Evolutionary conservation across 2,888 invertebrate genomes (phyloP).

Genomic region (Scaptomyza caliginosa): DNA sequence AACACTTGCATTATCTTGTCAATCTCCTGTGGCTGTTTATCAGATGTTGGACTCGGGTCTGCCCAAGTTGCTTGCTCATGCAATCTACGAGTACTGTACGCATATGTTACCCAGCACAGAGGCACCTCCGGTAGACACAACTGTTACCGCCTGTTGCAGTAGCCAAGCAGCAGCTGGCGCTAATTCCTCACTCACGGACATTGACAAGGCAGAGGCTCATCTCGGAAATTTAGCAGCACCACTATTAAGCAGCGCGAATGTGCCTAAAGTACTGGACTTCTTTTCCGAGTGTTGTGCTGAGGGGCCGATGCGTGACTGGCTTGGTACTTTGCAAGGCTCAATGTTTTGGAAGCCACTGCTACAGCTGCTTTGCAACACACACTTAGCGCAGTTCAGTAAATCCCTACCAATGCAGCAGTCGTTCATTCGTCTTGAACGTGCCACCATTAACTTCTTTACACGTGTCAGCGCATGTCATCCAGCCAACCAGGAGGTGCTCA

Average conservation of each 20-base stretch:
- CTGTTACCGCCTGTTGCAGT: constrained; percentile 48
- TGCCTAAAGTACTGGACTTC: constrained; percentile 90
- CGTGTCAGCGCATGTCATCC: constrained; percentile 93
- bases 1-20: constrained; percentile 91
- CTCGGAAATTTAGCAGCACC: constrained; percentile 63
- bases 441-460: constrained; percentile 92
- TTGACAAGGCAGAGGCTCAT: constrained; percentile 62
- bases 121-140: constrained; percentile 1
- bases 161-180: constrained; percentile 36
- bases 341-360: constrained; percentile 94
- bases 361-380: constrained; percentile 89
- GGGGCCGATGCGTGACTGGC: constrained; percentile 93
- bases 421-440: constrained; percentile 88
- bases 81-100: constrained; percentile 85
- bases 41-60: constrained; percentile 91
- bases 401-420: constrained; percentile 82
- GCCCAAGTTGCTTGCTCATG: constrained; percentile 87
- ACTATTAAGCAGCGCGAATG: constrained; percentile 86
- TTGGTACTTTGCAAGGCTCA: constrained; percentile 91
- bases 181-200: constrained; percentile 59
- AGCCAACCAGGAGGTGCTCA: constrained; percentile 92
- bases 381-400: constrained; percentile 81
- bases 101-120: constrained; percentile 69
- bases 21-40: constrained; percentile 91
- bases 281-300: constrained; percentile 92